These are phyloP conservation scores for Melieria picta DNA, from an alignment of 2,888 invertebrate genomes.

Conservation along the genomic window DNA sequence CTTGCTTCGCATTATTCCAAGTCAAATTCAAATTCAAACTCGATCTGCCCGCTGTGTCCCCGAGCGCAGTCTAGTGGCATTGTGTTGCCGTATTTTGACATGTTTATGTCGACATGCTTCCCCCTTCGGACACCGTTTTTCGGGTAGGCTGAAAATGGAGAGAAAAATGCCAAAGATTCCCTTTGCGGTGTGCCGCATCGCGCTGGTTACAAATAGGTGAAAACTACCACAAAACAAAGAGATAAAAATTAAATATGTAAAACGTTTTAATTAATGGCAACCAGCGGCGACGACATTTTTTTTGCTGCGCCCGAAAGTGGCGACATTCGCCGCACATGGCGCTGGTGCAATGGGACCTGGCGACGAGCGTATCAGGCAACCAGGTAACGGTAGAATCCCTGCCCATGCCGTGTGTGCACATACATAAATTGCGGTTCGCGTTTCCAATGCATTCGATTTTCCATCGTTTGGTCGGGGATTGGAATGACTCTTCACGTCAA, in stretches of 20 bases:
- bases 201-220: conserved; percentile 16
- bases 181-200: background rate
- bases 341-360: background rate
- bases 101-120: conserved; percentile 29
- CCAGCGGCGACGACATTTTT: conserved; percentile 16
- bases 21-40: too few species aligned
- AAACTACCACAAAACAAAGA: conserved; percentile 17
- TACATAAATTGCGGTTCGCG: too few species aligned
- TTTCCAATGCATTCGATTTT: too few species aligned
- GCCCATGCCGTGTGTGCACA: too few species aligned
- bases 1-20: too few species aligned
- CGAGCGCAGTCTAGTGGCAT: background rate
- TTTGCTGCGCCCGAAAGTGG: background rate
- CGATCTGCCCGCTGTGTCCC: too few species aligned
- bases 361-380: background rate
- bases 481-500: too few species aligned
- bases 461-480: too few species aligned
- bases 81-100: conserved; percentile 31
- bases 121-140: conserved; percentile 5
- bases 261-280: conserved; percentile 41
- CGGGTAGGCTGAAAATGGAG: conserved; percentile 9
- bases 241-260: conserved; percentile 41
- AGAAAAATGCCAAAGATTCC: conserved; percentile 19
- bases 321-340: background rate
- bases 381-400: too few species aligned